Base-by-base conservation (phyloP, 2,113 vertebrate genomes). In the Hydropotes inermis region DNA sequence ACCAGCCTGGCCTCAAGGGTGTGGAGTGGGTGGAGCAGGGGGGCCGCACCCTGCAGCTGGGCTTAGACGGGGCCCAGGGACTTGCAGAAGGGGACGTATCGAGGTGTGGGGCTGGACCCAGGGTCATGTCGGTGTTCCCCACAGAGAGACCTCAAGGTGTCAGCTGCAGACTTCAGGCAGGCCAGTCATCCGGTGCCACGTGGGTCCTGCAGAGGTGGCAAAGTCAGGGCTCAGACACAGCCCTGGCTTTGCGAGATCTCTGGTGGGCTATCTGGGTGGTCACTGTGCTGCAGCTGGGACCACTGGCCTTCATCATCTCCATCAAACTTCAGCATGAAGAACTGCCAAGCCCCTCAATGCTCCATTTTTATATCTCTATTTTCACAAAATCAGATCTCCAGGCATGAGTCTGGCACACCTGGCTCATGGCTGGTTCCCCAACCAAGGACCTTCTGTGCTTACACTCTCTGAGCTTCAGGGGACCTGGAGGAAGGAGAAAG, bases 151-250 rank as follows among this genome's bases (percentile, higher is more conserved):
- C 28, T 19, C 16, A 17, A 81, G 78, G 78, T 17, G 16, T 45
- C 28, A 10, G 54, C 50, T 21, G 39, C 11, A 74, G 36, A 74
- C 76, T 60, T 21, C 2, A 13, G 54, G n/a, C 54, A 58, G 78
- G 43, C 27, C 27, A 2, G 19, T 30, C 50, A 13, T 10, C 23
- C 0, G 0, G 12, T 7, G 15, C 52, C 52, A 6, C 1, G 1
- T 17, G 30, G 30, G 70, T 25, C 57, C 36, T 21, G 33, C 17
- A 39, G 64, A 67, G 57, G 12, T 58, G 36, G 64, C 36, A 4
- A 16, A 81, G 33, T 5, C 6, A 0, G 39, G 45, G 25, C 8
- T 39, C 47, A 5, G 82, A 47, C 17, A 84, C 39, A 15, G 45
- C 15, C 17, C 39, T 7, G 8, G 25, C 45, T 23, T 54, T 23